Evolutionary conservation across 2,888 invertebrate genomes (phyloP).

Genomic region (Chrysina gloriosa): DNA sequence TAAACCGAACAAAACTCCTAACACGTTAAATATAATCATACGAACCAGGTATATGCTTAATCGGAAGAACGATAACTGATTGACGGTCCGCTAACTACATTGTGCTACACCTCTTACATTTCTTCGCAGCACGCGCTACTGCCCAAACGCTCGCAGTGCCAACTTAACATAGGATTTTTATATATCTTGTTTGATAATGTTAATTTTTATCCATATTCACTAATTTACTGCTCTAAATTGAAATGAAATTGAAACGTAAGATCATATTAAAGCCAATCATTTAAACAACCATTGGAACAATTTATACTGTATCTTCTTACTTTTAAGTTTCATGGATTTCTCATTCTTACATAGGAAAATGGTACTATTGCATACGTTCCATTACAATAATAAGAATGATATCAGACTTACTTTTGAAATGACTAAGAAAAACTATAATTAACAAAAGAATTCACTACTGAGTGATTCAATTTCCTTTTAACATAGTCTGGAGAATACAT

Average conservation of each 20-base stretch:
- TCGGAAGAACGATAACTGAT: too few relatives aligned
- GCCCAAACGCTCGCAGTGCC: too few relatives aligned
- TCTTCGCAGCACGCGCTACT: too few relatives aligned
- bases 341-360: conserved; percentile 22
- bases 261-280: conserved; percentile 5
- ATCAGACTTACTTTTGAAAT: conserved; percentile 27
- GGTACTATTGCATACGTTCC: conserved; percentile 24
- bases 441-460: conserved; percentile 14
- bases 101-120: too few relatives aligned
- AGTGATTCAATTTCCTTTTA: conserved; percentile 20
- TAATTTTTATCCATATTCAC: background rate
- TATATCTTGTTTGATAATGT: conserved; percentile 24
- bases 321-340: conserved; percentile 25
- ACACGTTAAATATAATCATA: too few relatives aligned
- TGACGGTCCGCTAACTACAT: too few relatives aligned
- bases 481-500: conserved; percentile 32
- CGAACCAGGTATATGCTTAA: too few relatives aligned
- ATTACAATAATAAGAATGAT: conserved; percentile 13
- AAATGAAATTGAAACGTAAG: conserved; percentile 16
- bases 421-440: conserved; percentile 33
- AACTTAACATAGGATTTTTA: too few relatives aligned
- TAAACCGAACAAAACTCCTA: too few relatives aligned
- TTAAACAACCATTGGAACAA: conserved; percentile 15
- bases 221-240: conserved; percentile 6
- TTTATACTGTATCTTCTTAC: background rate